phyloP scores from a whole-genome alignment of 2,113 vertebrate genomes.

The Cacatua alba region DNA sequence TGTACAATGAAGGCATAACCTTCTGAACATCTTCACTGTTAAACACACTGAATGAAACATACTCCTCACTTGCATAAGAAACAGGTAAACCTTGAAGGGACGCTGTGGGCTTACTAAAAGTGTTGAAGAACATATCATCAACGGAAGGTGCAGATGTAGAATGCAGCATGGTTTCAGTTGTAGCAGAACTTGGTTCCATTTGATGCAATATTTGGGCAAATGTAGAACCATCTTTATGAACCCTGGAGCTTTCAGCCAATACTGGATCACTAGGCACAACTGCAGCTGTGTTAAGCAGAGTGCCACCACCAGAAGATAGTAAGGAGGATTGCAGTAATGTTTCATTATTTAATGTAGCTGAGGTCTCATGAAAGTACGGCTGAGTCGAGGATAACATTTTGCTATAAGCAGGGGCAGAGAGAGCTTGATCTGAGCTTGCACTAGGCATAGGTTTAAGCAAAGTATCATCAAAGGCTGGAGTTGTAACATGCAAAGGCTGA shows the following conservation, averaged over 20 bases:
- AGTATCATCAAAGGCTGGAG: conserved; percentile 73
- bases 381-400: conserved; percentile 72
- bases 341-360: conserved; percentile 74
- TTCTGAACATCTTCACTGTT: conserved; percentile 68
- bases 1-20: conserved; percentile 57
- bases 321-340: conserved; percentile 71
- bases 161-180: conserved; percentile 59
- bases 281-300: conserved; percentile 66
- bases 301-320: conserved; percentile 68
- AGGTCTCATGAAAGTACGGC: conserved; percentile 62
- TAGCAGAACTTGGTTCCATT: conserved; percentile 62
- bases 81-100: conserved; percentile 69
- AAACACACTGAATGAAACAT: conserved; percentile 63
- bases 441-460: conserved; percentile 73
- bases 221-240: conserved; percentile 71
- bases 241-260: conserved; percentile 69
- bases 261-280: conserved; percentile 59
- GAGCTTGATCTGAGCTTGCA: conserved; percentile 69
- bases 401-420: conserved; percentile 75
- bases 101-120: conserved; percentile 54
- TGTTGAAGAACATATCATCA: conserved; percentile 36
- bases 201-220: conserved; percentile 67
- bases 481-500: conserved; percentile 68
- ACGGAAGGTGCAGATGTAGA: conserved; percentile 53
- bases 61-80: conserved; percentile 65